Conservation (phyloP, 2,888 invertebrate species). For the Stenolophus ochropezus region DNA sequence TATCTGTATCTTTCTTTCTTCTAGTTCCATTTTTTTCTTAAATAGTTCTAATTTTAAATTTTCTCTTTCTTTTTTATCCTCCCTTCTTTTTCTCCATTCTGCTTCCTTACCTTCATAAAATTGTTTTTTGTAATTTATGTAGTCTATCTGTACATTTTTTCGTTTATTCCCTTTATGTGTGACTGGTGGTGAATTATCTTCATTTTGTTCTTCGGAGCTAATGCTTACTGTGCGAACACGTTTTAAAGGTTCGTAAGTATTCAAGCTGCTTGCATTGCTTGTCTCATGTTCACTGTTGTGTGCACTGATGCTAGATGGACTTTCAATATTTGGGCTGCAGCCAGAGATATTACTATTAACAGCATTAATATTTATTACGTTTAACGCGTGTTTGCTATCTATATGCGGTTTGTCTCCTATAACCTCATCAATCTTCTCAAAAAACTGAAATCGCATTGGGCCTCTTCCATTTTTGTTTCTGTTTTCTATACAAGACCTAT, state of each 20-base stretch:
- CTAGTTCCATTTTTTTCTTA: not conserved
- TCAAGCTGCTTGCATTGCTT: not conserved
- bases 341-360: not conserved
- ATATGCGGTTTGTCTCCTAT: not conserved
- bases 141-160: not conserved
- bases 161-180: not conserved
- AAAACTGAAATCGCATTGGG: not conserved
- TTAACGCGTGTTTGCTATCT: not conserved
- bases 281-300: not conserved
- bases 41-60: not conserved
- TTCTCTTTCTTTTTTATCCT: not conserved
- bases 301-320: not conserved
- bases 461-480: not conserved
- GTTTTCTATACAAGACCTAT: not conserved
- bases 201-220: not conserved
- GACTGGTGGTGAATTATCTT: not conserved
- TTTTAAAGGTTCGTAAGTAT: not conserved
- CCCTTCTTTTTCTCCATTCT: not conserved
- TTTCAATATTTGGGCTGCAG: too few species aligned
- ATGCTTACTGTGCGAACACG: not conserved
- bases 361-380: not conserved
- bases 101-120: not conserved
- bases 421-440: not conserved
- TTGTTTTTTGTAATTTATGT: not conserved
- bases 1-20: not conserved